phyloP scores from a whole-genome alignment of 92 coral and sea anemone species.

The Hydrozoanthus gracilis region DNA sequence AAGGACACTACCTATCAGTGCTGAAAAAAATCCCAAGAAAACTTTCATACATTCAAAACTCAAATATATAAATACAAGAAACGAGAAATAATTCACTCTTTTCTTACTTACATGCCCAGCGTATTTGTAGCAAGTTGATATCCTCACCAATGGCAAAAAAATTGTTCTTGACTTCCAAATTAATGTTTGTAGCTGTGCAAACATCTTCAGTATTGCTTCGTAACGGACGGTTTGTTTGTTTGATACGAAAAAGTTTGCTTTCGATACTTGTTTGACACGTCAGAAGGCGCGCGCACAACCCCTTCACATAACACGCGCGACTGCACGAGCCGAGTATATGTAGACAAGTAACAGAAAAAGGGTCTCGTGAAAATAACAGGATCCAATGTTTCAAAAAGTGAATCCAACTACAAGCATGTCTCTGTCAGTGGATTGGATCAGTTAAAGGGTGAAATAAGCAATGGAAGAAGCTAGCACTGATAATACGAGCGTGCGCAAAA shows the following conservation, averaged over 20 bases:
- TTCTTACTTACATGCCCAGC: background rate
- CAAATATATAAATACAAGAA: background rate
- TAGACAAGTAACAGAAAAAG: no score
- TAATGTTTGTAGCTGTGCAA: background rate
- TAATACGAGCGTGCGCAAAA: no score
- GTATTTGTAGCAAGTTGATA: background rate
- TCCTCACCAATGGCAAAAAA: no score
- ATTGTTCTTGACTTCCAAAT: background rate
- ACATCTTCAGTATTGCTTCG: background rate
- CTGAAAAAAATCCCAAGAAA: background rate
- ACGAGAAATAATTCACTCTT: background rate
- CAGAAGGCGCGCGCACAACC: slow-evolving; percentile 25
- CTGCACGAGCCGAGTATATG: background rate
- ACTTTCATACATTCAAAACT: no score
- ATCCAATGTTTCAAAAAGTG: no score
- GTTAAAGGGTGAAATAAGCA: no score
- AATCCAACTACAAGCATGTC: no score
- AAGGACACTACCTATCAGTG: background rate
- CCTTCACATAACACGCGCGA: background rate
- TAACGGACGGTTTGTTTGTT: slow-evolving; percentile 30
- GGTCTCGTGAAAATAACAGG: no score
- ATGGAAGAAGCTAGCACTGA: background rate
- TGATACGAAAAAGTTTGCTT: slow-evolving; percentile 15
- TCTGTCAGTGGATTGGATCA: no score
- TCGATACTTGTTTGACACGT: slow-evolving; percentile 31